Evolutionary conservation across 2,113 vertebrate species (phyloP).

Genomic region (Tupaia chinensis): DNA sequence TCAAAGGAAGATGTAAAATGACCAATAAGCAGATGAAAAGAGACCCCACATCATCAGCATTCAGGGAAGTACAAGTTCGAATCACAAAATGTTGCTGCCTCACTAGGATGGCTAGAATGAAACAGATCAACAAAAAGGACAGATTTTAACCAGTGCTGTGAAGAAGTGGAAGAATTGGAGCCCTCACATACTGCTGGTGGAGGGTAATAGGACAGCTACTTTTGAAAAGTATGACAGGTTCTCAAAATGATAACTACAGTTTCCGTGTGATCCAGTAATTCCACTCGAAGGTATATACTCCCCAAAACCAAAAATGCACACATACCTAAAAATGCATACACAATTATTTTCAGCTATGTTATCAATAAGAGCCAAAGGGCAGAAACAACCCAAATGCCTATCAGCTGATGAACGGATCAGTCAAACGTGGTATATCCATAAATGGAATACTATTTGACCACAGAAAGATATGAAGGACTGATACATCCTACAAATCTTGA

Average conservation of each 20-base stretch:
- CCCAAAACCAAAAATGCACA: neutral
- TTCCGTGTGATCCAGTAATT: neutral
- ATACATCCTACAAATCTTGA: neutral
- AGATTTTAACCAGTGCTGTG: neutral
- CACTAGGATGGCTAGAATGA: neutral
- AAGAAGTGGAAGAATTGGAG: neutral
- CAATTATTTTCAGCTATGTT: neutral
- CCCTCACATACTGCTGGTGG: neutral
- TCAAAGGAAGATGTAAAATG: neutral
- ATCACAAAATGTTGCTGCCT: neutral
- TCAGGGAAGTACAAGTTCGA: neutral
- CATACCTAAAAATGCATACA: neutral
- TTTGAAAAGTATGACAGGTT: conserved; percentile 28
- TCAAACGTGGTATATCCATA: neutral
- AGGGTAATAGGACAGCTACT: neutral
- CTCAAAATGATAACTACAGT: neutral
- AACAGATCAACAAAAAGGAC: neutral
- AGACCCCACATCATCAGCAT: neutral
- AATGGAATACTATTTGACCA: neutral
- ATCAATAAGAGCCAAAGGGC: neutral
- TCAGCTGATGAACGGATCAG: neutral
- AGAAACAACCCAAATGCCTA: neutral
- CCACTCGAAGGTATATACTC: neutral
- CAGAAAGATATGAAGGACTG: neutral
- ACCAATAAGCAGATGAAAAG: neutral